phyloP scores from a whole-genome alignment of 2,797 vertebrate species.

The Sebastes umbrosus region DNA sequence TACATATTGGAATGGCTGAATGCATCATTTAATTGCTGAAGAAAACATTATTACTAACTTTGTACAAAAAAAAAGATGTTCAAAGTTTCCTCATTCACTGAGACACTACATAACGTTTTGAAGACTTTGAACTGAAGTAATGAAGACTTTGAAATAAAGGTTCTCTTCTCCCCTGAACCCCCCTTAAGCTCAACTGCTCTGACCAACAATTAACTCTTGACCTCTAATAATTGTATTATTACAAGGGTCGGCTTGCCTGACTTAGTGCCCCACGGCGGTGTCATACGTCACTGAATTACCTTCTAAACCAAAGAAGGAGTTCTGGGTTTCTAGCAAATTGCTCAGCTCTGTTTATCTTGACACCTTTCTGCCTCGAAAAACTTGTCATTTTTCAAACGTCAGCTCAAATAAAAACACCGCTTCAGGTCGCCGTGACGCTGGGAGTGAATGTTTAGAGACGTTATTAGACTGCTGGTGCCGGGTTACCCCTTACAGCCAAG shows the following conservation, averaged over 20 bases:
- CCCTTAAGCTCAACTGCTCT: constrained; percentile 53
- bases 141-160: constrained; percentile 46
- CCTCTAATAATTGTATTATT: constrained; percentile 79
- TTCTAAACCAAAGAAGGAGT: constrained; percentile 29
- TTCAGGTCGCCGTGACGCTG: constrained; percentile 38
- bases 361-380: constrained; percentile 47
- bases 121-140: constrained; percentile 24
- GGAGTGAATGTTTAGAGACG: constrained; percentile 67
- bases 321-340: constrained; percentile 58
- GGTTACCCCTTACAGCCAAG: constrained; percentile 73
- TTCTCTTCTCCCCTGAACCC: constrained; percentile 46
- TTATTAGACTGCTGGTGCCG: constrained; percentile 71
- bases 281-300: constrained; percentile 36
- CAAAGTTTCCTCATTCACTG: constrained; percentile 9
- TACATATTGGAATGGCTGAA: background rate
- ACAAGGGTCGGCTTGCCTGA: constrained; percentile 47
- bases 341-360: constrained; percentile 56
- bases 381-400: constrained; percentile 51
- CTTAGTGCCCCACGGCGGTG: constrained; percentile 29
- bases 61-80: background rate
- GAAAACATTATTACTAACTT: background rate
- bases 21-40: background rate
- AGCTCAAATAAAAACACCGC: constrained; percentile 48
- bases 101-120: constrained; percentile 14
- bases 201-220: constrained; percentile 77